Base-by-base conservation (phyloP, 2,113 vertebrate genomes). In the Prolemur simus region DNA sequence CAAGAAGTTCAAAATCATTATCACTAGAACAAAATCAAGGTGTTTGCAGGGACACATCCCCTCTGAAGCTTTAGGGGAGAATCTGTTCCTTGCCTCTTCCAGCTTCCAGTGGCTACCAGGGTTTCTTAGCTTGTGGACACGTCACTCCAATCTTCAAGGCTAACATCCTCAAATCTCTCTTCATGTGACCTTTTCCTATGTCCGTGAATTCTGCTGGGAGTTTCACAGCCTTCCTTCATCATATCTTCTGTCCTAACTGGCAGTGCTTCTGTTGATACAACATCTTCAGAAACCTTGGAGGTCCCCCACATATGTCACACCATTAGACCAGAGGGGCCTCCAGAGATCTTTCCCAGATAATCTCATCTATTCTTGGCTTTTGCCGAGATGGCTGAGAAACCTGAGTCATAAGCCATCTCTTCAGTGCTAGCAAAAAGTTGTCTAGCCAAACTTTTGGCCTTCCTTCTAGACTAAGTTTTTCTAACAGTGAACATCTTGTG, bases 151-250 rank as follows among this genome's bases (percentile, higher is more conserved):
- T 32, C 47, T 42, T n/a, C 1, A 49, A 56, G 42, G 21, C 8
- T n/a, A 64, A 27, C 39, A 54, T 29, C 47, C 49, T 54, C 58
- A 10, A 34, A 27, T 21, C 27, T 92, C 9, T 23, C 25, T 54
- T 78, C 69, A 29, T 0, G 32, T 66, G 20, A 52, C 39, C 11
- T n/a, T 52, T 12, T 8, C 37, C 34, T 49, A 0, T 29, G 6
- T 6, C 1, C 23, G 4, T 0, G 4, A 27, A 37, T 9, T 68
- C 47, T 23, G 52, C 3, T 8, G 25, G 37, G 1, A 58, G 17
- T 80, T 27, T 58, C 54, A 25, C 14, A 27, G 34, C n/a, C n/a
- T 54, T 60, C n/a, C 58, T 34, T 56, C 49, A 60, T 29, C 2
- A 21, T 4, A 37, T 21, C 66, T 8, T 12, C 78, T 76, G 27